These are phyloP conservation scores for Spheniscus mendiculus DNA, from an alignment of 2,113 vertebrate genomes.

Conservation along the genomic window DNA sequence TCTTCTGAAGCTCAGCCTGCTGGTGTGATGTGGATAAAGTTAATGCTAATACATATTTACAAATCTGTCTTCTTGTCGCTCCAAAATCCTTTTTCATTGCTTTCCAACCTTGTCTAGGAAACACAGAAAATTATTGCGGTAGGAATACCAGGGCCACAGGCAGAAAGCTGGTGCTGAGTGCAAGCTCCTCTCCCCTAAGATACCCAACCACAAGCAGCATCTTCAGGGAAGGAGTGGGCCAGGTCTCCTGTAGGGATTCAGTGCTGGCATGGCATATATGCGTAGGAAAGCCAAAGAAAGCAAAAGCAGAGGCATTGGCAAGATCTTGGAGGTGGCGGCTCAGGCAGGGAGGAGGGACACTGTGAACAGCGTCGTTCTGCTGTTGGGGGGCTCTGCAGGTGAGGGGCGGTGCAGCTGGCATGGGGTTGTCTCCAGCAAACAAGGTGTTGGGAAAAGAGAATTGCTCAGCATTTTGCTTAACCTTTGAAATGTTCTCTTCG, in stretches of 20 bases:
- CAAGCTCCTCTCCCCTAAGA: background rate
- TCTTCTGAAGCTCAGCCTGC: background rate
- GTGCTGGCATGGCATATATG: fast-evolving
- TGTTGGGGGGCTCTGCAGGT: background rate
- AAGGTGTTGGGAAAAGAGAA: background rate
- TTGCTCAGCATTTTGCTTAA: background rate
- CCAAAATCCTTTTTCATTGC: background rate
- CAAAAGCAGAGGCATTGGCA: background rate
- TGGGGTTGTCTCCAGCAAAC: background rate
- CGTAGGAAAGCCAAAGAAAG: background rate
- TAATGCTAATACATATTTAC: background rate
- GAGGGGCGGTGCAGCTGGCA: background rate
- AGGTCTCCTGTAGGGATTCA: background rate
- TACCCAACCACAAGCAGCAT: background rate
- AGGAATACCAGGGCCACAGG: background rate
- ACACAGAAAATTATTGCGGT: background rate
- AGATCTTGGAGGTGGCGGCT: background rate
- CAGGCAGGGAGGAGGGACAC: fast-evolving
- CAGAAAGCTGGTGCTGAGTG: background rate
- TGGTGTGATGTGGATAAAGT: background rate
- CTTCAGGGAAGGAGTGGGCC: background rate
- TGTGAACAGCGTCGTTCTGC: background rate
- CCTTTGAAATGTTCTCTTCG: background rate
- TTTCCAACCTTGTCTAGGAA: background rate
- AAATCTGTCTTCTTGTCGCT: background rate